Percentiles rank a stretch among this genome's conserved stretches.
Conservation (phyloP, 2,888 invertebrate genomes). For the Acholoe squamosa region DNA sequence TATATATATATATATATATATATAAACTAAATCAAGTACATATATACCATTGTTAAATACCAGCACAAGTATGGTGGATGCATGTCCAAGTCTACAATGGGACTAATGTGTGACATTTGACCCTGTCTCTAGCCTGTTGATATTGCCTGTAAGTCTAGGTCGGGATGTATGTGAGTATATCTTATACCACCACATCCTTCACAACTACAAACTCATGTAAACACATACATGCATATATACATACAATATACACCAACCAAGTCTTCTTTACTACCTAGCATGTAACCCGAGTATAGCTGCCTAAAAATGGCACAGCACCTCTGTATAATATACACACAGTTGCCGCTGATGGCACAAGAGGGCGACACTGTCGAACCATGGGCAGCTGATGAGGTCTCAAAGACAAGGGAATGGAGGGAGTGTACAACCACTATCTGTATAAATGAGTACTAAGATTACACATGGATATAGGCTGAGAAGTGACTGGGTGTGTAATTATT, state of each 20-base stretch:
- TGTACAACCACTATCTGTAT: no score
- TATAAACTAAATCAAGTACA: background rate
- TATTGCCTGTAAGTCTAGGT: background rate
- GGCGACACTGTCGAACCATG: background rate
- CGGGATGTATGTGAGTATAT: background rate
- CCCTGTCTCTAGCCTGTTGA: no score
- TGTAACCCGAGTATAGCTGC: constrained; percentile 26
- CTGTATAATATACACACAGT: background rate
- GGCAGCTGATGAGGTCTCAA: background rate
- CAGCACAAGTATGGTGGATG: no score
- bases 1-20: background rate
- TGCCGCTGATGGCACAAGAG: background rate
- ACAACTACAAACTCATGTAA: background rate
- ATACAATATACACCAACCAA: background rate
- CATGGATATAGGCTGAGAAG: no score
- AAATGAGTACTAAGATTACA: no score
- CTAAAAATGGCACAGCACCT: constrained; percentile 45
- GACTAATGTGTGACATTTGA: no score
- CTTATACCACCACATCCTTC: background rate
- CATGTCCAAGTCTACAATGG: no score
- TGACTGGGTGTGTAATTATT: no score
- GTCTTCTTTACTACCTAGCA: background rate
- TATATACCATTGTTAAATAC: background rate
- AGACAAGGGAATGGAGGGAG: background rate
- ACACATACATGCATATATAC: background rate